Evolutionary conservation across 35 echinoderm and acorn worm genomes (phyloP), one percentile per base, ranked within the genome.

Genomic region (Anneissia japonica): DNA sequence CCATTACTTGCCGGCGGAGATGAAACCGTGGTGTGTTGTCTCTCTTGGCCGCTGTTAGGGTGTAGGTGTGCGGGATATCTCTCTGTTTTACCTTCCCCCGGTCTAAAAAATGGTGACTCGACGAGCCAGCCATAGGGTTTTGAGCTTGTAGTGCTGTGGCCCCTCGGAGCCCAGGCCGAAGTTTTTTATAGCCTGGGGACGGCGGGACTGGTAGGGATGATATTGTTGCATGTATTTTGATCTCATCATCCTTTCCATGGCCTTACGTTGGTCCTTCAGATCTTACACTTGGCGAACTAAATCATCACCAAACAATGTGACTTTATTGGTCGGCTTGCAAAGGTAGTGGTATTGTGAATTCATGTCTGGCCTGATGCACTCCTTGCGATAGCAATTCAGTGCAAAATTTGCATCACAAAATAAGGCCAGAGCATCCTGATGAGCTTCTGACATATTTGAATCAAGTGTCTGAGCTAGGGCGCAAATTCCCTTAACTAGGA

Each of bases 291-390:
- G 86, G 30, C 82, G 83, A 21, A 38, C 56, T 77, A 88, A 43
- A 38, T 88, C 86, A 81, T 88, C 86, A 6, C 86, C 86, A 82
- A 88, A 88, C 16, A 87, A 38, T 12, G 86, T 81, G 9, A 88
- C 86, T 37, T 13, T 13, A 34, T 83, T 88, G 36, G 86, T n/a
- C 13, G 86, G 86, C 36, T 88, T 88, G 43, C 86, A 88, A 9
- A 81, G 39, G 30, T 88, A 51, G 32, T 0, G 4, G 74, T 26
- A 85, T 16, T 51, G 34, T 30, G 46, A 0, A 40, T 85, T 85
- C n/a, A 85, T 10, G 64, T 74, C 6, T 11, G 83, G 83, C 37
- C 7, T 85, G 29, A 85, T 85, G 14, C 34, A 34, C 46, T 85
- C 83, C 64, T 85, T 85, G 13, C 83, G 46, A 13, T 73, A 0